Evolutionary conservation across 2,797 vertebrate genomes (phyloP), one percentile per base, ranked within the genome.

Genomic region (Fringilla coelebs): DNA sequence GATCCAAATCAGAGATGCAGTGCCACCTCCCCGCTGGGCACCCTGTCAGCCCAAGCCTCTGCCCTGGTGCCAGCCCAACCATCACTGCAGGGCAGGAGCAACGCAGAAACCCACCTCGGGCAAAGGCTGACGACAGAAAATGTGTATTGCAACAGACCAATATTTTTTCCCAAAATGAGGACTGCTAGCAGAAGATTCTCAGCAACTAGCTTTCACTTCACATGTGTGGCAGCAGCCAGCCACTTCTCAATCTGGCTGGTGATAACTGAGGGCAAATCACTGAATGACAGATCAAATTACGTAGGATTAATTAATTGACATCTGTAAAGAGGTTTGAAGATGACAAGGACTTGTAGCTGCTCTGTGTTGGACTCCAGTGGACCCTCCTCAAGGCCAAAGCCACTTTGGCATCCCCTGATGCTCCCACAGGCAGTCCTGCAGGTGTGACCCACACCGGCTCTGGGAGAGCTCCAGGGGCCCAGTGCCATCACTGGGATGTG

Each of bases 141-240:
- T 3, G 0, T 15, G 0, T 8, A n/a, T 7, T 34, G 26, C 17
- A 49, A 17, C 8, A 62, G 60, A 63, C 2, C 5, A 3, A 0
- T 19, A 7, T n/a, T 67, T 57, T 25, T 6, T 14, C 10, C 8
- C 8, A 6, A 67, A 31, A 32, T 2, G 2, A 63, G 7, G 32
- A 3, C 20, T 36, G 26, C 43, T 63, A 13, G 48, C 54, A 34
- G 46, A 36, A 25, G 51, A 20, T 17, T 52, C 40, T 52, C 25
- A 49, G 65, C 19, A 58, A 22, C 7, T 17, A 73, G 40, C 28
- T 29, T 19, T 67, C 36, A 20, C 32, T 40, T 58, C 7, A 18
- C 28, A 10, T 9, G 1, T 0, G 4, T 0, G 11, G 51, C 52
- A 62, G 43, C 77, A 73, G 25, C 46, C 70, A 65, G 24, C 29